Conservation (phyloP, 2,797 vertebrate genomes). For the Perodicticus potto region DNA sequence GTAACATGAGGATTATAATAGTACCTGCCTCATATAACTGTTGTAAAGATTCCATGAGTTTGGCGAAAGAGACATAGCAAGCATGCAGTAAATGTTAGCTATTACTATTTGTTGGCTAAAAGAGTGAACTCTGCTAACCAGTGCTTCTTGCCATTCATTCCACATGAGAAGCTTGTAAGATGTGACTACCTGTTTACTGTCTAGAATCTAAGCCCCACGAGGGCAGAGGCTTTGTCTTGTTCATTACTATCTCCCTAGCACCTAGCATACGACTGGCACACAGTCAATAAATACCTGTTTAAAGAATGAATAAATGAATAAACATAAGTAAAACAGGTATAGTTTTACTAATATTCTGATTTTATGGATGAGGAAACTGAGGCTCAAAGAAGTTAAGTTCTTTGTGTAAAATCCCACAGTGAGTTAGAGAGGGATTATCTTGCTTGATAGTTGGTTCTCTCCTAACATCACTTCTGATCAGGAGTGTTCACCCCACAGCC, state of each 20-base stretch:
- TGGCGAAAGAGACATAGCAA: neutral
- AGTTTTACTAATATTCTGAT: conserved; percentile 4
- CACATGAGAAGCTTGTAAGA: neutral
- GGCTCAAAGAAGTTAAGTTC: neutral
- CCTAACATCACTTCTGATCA: neutral
- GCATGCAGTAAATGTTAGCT: neutral
- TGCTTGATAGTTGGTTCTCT: neutral
- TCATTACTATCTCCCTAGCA: neutral
- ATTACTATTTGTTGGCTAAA: neutral
- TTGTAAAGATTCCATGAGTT: neutral
- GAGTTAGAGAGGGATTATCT: neutral
- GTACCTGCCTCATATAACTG: neutral
- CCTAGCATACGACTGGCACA: neutral
- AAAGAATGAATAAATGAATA: neutral
- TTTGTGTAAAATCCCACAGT: neutral
- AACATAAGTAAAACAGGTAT: neutral
- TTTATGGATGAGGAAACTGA: conserved; percentile 27
- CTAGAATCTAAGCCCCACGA: neutral
- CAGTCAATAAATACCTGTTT: neutral
- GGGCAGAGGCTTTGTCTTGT: neutral
- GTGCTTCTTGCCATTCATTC: neutral
- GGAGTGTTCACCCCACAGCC: too few relatives aligned
- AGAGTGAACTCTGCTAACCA: neutral
- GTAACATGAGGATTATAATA: neutral
- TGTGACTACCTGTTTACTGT: neutral